These are phyloP conservation scores for Indicator maculatus DNA, from an alignment of 2,113 vertebrate species.

Conservation along the genomic window DNA sequence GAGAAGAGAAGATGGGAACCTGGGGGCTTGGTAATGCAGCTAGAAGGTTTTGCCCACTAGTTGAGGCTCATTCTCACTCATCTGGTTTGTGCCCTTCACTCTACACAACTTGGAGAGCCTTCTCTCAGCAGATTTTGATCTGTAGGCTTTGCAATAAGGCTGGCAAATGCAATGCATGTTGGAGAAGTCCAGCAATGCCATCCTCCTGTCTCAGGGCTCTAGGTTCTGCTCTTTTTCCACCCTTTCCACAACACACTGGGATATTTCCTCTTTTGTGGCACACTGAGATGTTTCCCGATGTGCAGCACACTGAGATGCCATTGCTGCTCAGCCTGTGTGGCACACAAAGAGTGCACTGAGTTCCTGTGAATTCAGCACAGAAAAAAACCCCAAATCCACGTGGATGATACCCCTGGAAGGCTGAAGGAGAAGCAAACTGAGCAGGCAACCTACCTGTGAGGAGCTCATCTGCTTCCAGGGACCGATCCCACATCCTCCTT, in stretches of 20 bases:
- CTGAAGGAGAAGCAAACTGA: neutral
- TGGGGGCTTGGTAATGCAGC: neutral
- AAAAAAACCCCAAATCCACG: neutral
- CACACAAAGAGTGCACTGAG: neutral
- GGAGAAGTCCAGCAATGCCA: neutral
- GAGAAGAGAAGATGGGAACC: neutral
- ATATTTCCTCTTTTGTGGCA: neutral
- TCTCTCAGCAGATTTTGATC: neutral
- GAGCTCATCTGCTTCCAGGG: neutral
- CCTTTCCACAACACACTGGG: neutral
- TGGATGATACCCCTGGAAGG: neutral
- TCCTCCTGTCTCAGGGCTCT: neutral
- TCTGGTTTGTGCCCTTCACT: neutral
- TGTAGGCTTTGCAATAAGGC: neutral
- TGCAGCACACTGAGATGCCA: neutral
- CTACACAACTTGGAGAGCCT: neutral
- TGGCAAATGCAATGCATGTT: rapidly evolving
- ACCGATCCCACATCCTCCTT: neutral
- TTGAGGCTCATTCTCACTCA: neutral
- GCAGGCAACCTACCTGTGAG: neutral
- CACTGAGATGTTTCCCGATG: neutral
- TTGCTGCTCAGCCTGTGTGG: neutral
- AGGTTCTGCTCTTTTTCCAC: neutral
- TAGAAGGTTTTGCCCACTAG: neutral
- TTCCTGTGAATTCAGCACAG: neutral